Conservation (phyloP, 1,140 invertebrate species). For the Cheumatopsyche charites region DNA sequence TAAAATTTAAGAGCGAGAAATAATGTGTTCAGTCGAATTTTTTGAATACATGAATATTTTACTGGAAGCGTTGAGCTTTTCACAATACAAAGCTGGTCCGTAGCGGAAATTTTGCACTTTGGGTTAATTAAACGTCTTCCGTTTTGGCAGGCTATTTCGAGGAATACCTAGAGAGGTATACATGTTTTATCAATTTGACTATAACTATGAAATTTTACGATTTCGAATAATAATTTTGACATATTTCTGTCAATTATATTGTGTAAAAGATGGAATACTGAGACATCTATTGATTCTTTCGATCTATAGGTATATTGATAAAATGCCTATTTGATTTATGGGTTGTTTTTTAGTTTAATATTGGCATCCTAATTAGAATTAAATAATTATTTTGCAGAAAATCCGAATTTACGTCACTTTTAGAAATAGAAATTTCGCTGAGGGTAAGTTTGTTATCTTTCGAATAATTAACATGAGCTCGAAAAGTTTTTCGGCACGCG, state of each 20-base stretch:
- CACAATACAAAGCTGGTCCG: background rate
- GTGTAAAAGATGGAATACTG: too few relatives aligned
- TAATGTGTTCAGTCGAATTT: background rate
- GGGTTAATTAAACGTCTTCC: background rate
- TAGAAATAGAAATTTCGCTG: background rate
- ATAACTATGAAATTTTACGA: too few relatives aligned
- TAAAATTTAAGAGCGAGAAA: too few relatives aligned
- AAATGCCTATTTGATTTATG: too few relatives aligned
- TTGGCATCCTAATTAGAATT: too few relatives aligned
- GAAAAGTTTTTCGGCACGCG: slow-evolving; percentile 2
- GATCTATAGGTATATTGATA: too few relatives aligned
- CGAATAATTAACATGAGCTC: slow-evolving; percentile 18
- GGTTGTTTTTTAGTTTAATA: too few relatives aligned
- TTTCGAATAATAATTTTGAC: too few relatives aligned
- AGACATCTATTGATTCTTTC: too few relatives aligned
- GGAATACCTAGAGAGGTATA: background rate
- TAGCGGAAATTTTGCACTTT: slow-evolving; percentile 14
- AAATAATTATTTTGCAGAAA: too few relatives aligned
- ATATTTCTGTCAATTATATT: too few relatives aligned
- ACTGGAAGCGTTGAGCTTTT: background rate
- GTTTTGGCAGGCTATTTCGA: background rate
- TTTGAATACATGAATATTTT: slow-evolving; percentile 13
- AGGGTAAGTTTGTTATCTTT: background rate
- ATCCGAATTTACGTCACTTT: too few relatives aligned
- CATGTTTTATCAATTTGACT: background rate